phyloP scores from a whole-genome alignment of 1,140 invertebrate species.

The Mizuhopecten yessoensis region DNA sequence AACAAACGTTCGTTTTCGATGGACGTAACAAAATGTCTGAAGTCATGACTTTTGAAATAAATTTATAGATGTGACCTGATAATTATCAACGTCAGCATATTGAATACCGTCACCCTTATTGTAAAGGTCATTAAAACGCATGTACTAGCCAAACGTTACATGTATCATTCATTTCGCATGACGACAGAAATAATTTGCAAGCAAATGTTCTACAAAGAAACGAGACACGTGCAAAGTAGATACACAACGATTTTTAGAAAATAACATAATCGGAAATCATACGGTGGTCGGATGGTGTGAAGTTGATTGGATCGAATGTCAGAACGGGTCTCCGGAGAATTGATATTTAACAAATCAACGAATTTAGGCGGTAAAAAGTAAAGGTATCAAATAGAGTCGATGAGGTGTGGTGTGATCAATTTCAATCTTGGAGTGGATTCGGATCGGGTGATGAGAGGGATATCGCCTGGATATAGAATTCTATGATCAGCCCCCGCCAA shows the following conservation, averaged over 20 bases:
- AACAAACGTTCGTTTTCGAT: too few species aligned
- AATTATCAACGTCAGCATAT: too few species aligned
- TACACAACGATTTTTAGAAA: background rate
- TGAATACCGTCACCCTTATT: too few species aligned
- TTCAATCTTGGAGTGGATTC: background rate
- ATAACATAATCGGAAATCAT: constrained; percentile 10
- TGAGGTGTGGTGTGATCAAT: constrained; percentile 5
- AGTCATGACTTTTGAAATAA: too few species aligned
- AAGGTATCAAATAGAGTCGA: background rate
- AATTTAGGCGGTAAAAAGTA: constrained; percentile 11
- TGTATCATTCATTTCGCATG: background rate
- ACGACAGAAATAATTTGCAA: background rate
- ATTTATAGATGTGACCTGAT: too few species aligned
- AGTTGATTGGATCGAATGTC: background rate
- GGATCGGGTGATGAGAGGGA: background rate
- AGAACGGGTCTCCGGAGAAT: background rate
- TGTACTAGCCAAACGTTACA: background rate
- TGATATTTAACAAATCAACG: constrained; percentile 29
- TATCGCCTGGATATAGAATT: background rate
- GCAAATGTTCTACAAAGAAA: background rate
- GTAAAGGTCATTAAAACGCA: too few species aligned
- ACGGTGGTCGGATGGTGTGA: background rate
- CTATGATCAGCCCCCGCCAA: constrained; percentile 10
- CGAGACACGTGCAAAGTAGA: background rate
- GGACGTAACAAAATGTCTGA: too few species aligned